These are phyloP conservation scores for Drosophila bifasciata DNA, from an alignment of 1,140 invertebrate genomes.

Conservation along the genomic window DNA sequence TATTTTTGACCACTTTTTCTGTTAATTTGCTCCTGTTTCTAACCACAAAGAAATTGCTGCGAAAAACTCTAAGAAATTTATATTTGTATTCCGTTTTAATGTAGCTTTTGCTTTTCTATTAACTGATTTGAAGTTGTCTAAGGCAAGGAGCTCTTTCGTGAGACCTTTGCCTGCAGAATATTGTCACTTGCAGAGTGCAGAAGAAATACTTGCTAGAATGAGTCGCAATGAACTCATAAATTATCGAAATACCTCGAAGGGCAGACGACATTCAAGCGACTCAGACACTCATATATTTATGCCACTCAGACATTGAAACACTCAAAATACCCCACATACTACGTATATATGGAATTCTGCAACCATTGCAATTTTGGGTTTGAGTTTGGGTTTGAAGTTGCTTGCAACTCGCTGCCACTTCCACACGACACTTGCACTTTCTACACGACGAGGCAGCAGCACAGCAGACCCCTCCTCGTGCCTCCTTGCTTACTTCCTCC, in stretches of 20 bases:
- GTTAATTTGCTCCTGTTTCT: neutral
- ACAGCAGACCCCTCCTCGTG: too few species aligned
- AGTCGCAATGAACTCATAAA: conserved; percentile 77
- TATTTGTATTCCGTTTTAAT: conserved; percentile 1
- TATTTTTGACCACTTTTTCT: neutral
- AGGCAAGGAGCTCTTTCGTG: conserved; percentile 4
- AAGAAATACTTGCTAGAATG: conserved; percentile 14
- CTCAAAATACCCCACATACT: conserved; percentile 2
- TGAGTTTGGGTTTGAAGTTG: conserved; percentile 67
- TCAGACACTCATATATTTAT: conserved; percentile 13
- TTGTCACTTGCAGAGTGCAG: neutral
- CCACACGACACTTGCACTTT: conserved; percentile 78
- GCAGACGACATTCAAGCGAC: neutral
- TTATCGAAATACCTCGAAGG: conserved; percentile 20
- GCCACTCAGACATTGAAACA: neutral
- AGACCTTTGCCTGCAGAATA: too few species aligned
- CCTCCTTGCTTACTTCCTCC: neutral
- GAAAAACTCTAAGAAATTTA: neutral
- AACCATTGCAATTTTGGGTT: conserved; percentile 26
- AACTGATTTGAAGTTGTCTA: conserved; percentile 1
- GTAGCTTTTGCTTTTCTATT: conserved; percentile 1
- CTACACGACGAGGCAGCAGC: conserved; percentile 25
- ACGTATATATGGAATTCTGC: conserved; percentile 4
- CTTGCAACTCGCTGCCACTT: conserved; percentile 60
- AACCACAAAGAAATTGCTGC: neutral